Evolutionary conservation across 2,888 invertebrate species (phyloP).

Genomic region (Lycia hirtaria): DNA sequence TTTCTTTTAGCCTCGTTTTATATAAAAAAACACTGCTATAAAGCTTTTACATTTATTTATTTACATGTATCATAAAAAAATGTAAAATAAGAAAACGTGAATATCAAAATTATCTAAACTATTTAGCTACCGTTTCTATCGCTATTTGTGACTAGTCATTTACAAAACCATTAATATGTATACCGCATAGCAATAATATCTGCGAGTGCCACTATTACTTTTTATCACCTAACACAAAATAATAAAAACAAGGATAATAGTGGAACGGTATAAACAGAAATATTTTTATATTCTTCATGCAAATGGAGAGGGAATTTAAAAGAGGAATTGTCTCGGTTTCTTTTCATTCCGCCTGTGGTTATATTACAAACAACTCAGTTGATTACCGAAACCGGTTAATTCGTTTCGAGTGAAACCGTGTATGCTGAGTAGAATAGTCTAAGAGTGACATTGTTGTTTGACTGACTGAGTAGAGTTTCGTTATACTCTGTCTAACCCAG

Average conservation of each 20-base stretch:
- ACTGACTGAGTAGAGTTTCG: too few relatives aligned
- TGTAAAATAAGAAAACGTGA: too few relatives aligned
- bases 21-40: too few relatives aligned
- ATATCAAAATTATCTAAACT: too few relatives aligned
- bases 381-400: conserved; percentile 50
- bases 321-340: conserved; percentile 28
- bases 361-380: conserved; percentile 41
- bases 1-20: too few relatives aligned
- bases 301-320: conserved; percentile 5
- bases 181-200: conserved; percentile 4
- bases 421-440: not conserved
- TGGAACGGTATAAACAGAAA: conserved; percentile 8
- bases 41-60: too few relatives aligned
- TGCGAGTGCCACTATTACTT: conserved; percentile 12
- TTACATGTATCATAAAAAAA: too few relatives aligned
- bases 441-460: too few relatives aligned
- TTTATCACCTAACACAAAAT: conserved; percentile 11
- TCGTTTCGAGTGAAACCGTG: conserved; percentile 4
- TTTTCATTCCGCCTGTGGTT: conserved; percentile 24
- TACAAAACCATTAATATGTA: conserved; percentile 5
- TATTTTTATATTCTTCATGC: conserved; percentile 19
- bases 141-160: too few relatives aligned
- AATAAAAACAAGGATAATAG: conserved; percentile 10
- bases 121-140: too few relatives aligned
- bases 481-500: too few relatives aligned